These are phyloP conservation scores for Syncerus caffer DNA, from an alignment of 2,797 vertebrate species.

Conservation along the genomic window DNA sequence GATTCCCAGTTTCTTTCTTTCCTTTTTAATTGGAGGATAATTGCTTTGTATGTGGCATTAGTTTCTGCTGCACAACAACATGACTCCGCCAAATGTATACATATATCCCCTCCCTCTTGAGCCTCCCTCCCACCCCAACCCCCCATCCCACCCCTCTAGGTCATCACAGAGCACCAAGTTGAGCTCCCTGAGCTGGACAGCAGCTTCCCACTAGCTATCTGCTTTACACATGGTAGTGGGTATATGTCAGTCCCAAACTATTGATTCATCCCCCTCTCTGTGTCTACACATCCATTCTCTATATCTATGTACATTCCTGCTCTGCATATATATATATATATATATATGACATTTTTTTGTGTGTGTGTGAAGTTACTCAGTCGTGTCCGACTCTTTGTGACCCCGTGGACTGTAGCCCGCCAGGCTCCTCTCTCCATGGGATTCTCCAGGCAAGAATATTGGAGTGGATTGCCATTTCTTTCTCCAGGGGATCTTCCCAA, in stretches of 20 bases:
- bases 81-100: not conserved
- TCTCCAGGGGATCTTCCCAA: no score
- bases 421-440: no score
- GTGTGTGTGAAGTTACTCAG: no score
- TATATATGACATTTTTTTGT: no score
- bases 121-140: not conserved
- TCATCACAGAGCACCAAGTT: not conserved
- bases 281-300: not conserved
- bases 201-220: not conserved
- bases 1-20: not conserved
- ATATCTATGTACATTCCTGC: not conserved
- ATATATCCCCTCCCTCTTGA: not conserved
- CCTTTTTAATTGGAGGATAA: not conserved
- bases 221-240: not conserved
- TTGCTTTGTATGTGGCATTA: not conserved
- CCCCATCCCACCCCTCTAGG: not conserved
- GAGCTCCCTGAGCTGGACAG: not conserved
- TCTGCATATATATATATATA: not conserved
- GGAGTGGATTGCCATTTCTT: no score
- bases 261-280: not conserved
- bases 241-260: not conserved
- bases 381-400: no score
- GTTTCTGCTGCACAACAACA: not conserved
- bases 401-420: no score
- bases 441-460: no score